Conservation (phyloP, 2,113 vertebrate species). For the Holacanthus passer region DNA sequence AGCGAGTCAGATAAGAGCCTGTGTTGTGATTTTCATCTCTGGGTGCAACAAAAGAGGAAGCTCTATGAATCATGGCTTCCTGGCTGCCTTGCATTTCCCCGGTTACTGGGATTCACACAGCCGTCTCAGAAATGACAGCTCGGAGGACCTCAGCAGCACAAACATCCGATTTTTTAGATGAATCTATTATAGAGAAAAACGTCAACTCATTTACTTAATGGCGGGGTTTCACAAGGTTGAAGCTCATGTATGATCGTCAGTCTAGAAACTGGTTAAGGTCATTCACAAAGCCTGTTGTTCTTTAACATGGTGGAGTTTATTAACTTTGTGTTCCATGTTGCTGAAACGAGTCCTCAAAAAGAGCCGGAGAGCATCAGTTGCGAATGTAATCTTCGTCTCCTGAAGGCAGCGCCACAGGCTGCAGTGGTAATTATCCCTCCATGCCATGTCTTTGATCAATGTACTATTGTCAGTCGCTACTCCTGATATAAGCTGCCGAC, state of each 20-base stretch:
- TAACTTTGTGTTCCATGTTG: neutral
- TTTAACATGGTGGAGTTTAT: constrained; percentile 5
- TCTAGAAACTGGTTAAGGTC: constrained; percentile 7
- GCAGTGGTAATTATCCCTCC: constrained; percentile 67
- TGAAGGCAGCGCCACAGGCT: constrained; percentile 57
- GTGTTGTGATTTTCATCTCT: constrained; percentile 72
- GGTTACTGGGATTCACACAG: constrained; percentile 27
- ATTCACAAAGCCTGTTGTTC: constrained; percentile 28
- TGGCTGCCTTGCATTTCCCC: constrained; percentile 40
- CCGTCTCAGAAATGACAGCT: neutral
- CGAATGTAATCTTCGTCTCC: constrained; percentile 58
- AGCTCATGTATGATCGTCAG: constrained; percentile 4
- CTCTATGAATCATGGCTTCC: constrained; percentile 72
- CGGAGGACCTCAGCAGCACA: constrained; percentile 1
- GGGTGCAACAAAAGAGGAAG: constrained; percentile 64
- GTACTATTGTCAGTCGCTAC: constrained; percentile 57
- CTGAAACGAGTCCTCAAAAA: constrained; percentile 39
- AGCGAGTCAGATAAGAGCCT: constrained; percentile 63
- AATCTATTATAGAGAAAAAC: neutral
- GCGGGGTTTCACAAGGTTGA: neutral
- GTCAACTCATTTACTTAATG: neutral
- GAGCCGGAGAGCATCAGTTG: constrained; percentile 39
- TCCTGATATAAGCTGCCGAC: constrained; percentile 48
- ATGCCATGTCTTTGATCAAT: constrained; percentile 65
- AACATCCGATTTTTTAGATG: neutral